These are phyloP conservation scores for Drosophila kuntzei DNA, from an alignment of 2,888 invertebrate genomes.

Conservation along the genomic window DNA sequence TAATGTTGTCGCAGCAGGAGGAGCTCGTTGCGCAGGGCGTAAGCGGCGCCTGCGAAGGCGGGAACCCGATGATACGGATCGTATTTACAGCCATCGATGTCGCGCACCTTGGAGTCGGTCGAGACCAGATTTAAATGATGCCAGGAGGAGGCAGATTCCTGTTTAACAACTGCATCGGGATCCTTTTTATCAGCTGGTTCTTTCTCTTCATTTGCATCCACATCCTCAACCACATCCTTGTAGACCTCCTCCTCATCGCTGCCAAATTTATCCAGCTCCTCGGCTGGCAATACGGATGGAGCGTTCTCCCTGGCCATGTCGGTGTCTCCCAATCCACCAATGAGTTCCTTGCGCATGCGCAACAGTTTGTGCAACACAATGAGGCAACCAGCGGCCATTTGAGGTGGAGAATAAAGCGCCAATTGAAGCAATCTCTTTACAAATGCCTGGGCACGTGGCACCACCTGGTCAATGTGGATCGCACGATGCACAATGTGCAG, in stretches of 20 bases:
- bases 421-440: constrained; percentile 92
- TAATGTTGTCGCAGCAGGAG: constrained; percentile 90
- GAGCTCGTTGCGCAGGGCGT: constrained; percentile 91
- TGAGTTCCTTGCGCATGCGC: constrained; percentile 88
- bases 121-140: constrained; percentile 77
- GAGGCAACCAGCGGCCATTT: constrained; percentile 93
- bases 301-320: constrained; percentile 12
- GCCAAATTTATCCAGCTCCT: constrained; percentile 83
- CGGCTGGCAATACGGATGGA: constrained; percentile 43
- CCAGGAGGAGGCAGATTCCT: constrained; percentile 77
- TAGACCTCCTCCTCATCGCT: constrained; percentile 83
- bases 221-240: constrained; percentile 71
- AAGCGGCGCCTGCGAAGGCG: constrained; percentile 91
- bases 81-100: constrained; percentile 86
- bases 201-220: constrained; percentile 39
- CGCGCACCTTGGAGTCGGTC: constrained; percentile 62
- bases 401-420: constrained; percentile 90
- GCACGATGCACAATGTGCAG: constrained; percentile 95
- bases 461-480: constrained; percentile 91
- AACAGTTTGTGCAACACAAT: constrained; percentile 87
- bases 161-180: background rate
- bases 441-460: constrained; percentile 91
- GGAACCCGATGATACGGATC: constrained; percentile 93
- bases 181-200: constrained; percentile 68
- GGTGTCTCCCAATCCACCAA: constrained; percentile 52